Evolutionary conservation across 2,797 vertebrate genomes (phyloP).

Genomic region (Lepus townsendii): DNA sequence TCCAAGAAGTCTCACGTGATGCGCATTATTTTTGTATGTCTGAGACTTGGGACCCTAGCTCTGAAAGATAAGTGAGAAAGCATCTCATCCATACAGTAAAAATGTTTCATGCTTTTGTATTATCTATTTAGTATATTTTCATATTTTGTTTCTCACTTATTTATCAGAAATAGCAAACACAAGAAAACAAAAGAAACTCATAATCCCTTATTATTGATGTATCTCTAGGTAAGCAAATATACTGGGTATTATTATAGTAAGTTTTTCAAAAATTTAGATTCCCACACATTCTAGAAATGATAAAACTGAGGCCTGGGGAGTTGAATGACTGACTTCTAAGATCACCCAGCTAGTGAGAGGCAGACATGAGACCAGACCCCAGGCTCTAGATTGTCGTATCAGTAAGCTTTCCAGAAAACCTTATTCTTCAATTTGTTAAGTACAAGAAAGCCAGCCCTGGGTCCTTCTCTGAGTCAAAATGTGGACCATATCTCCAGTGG

Average conservation of each 20-base stretch:
- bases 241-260: background rate
- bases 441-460: background rate
- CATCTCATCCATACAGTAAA: background rate
- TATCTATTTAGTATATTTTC: background rate
- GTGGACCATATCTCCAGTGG: background rate
- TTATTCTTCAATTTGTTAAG: conserved; percentile 8
- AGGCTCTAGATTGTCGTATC: background rate
- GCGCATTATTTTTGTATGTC: conserved; percentile 13
- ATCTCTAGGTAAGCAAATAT: background rate
- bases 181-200: conserved; percentile 23
- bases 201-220: background rate
- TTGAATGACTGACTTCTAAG: conserved; percentile 35
- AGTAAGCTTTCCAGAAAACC: background rate
- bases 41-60: background rate
- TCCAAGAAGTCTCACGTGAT: conserved; percentile 59
- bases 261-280: conserved; percentile 6
- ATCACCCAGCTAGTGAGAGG: background rate
- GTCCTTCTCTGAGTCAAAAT: background rate
- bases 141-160: background rate
- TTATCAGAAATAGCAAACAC: background rate
- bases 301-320: background rate
- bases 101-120: background rate
- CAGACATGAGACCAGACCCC: background rate
- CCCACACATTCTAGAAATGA: background rate
- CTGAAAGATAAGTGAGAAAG: conserved; percentile 61